Evolutionary conservation across 2,888 invertebrate genomes (phyloP).

Genomic region (Spialia ferax): DNA sequence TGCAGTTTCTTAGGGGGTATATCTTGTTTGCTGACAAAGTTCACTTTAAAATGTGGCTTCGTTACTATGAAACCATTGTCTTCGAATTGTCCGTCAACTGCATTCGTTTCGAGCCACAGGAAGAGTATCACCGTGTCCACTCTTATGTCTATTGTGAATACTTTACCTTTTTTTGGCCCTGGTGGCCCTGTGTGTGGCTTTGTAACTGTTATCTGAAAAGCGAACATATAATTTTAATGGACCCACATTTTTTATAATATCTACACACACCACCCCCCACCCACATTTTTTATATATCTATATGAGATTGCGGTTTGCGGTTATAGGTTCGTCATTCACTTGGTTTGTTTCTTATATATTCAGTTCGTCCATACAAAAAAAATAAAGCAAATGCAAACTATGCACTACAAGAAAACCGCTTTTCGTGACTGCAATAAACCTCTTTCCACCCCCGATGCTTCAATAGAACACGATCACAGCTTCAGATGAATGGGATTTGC

Average conservation of each 20-base stretch:
- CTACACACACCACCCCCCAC: too few relatives aligned
- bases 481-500: constrained; percentile 57
- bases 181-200: neutral
- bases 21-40: constrained; percentile 53
- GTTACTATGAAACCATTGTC: constrained; percentile 91
- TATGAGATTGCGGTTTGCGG: too few relatives aligned
- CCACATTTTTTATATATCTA: too few relatives aligned
- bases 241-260: too few relatives aligned
- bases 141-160: constrained; percentile 59
- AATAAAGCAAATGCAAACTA: constrained; percentile 63
- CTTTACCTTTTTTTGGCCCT: neutral
- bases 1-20: constrained; percentile 56
- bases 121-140: constrained; percentile 88
- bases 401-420: constrained; percentile 69
- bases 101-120: constrained; percentile 89
- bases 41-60: constrained; percentile 52
- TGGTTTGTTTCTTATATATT: too few relatives aligned
- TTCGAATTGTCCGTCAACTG: constrained; percentile 88
- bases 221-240: too few relatives aligned
- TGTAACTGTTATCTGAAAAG: constrained; percentile 61
- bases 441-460: constrained; percentile 77
- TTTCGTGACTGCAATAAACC: constrained; percentile 81
- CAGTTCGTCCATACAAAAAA: too few relatives aligned
- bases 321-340: too few relatives aligned
- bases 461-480: constrained; percentile 75